Conservation (phyloP, 2,797 vertebrate genomes). For the Allobates femoralis region DNA sequence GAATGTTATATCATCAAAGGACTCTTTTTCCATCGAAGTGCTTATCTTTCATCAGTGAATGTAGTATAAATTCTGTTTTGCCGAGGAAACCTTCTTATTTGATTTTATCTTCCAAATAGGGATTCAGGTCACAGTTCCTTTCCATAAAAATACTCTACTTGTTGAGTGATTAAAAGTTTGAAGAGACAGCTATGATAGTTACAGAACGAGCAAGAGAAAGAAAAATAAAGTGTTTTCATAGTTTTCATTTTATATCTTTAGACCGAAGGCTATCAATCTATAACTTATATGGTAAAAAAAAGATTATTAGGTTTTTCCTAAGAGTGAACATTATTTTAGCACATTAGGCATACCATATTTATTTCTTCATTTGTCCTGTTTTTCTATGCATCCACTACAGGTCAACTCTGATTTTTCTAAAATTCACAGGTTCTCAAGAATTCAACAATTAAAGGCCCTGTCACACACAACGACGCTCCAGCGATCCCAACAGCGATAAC, state of each 20-base stretch:
- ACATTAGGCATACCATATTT: no score
- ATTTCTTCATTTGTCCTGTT: no score
- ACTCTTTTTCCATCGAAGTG: conserved; percentile 45
- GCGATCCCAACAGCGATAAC: no score
- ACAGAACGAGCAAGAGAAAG: not conserved
- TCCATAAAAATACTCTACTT: conserved; percentile 45
- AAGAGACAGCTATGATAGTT: conserved; percentile 15
- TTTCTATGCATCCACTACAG: no score
- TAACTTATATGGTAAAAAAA: not conserved
- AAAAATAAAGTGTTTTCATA: not conserved
- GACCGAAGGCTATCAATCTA: not conserved
- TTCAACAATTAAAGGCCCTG: no score
- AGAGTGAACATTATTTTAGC: no score
- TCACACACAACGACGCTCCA: no score
- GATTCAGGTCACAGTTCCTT: conserved; percentile 45
- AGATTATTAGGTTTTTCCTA: no score
- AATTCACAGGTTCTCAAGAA: no score
- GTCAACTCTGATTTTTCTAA: no score
- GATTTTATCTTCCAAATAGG: conserved; percentile 45
- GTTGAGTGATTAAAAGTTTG: conserved; percentile 41
- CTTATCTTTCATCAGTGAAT: conserved; percentile 61
- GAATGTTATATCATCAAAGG: conserved; percentile 38
- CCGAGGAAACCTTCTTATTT: conserved; percentile 20
- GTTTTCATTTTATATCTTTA: not conserved
- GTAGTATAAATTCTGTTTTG: conserved; percentile 60